A percentile compares a stretch with the other conserved stretches of the same genome.
Conservation (phyloP, 2,888 invertebrate species). For the Ischnura elegans region DNA sequence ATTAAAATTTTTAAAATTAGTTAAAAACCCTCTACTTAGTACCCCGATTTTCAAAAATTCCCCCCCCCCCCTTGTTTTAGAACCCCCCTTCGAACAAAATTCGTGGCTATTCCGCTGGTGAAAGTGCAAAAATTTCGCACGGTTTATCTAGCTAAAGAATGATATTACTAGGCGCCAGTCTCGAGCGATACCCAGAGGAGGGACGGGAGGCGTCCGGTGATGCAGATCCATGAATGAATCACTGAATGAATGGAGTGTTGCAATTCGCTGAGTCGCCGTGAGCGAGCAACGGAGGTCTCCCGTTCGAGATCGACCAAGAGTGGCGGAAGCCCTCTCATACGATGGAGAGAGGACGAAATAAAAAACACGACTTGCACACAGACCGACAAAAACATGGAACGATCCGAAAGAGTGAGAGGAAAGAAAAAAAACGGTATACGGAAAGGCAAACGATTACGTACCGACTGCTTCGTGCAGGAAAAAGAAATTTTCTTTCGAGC, state of each 20-base stretch:
- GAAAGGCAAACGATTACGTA: background rate
- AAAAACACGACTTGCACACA: background rate
- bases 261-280: slow-evolving; percentile 24
- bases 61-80: too few species aligned
- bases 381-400: background rate
- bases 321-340: background rate
- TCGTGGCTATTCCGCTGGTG: too few species aligned
- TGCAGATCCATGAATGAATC: background rate
- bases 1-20: too few species aligned
- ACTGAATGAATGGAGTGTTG: background rate
- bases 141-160: too few species aligned
- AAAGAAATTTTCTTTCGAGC: background rate
- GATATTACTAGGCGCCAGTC: background rate
- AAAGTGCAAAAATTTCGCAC: too few species aligned
- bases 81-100: too few species aligned
- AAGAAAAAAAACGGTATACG: background rate
- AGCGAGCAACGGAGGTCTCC: background rate
- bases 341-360: background rate
- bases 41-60: too few species aligned
- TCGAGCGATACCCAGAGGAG: background rate
- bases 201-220: background rate
- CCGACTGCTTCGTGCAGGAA: background rate
- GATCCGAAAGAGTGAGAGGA: background rate
- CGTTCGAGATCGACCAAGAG: background rate
- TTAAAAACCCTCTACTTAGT: too few species aligned